These are phyloP conservation scores for Pseudomugil tenellus DNA, from an alignment of 2,797 vertebrate genomes.

Conservation along the genomic window DNA sequence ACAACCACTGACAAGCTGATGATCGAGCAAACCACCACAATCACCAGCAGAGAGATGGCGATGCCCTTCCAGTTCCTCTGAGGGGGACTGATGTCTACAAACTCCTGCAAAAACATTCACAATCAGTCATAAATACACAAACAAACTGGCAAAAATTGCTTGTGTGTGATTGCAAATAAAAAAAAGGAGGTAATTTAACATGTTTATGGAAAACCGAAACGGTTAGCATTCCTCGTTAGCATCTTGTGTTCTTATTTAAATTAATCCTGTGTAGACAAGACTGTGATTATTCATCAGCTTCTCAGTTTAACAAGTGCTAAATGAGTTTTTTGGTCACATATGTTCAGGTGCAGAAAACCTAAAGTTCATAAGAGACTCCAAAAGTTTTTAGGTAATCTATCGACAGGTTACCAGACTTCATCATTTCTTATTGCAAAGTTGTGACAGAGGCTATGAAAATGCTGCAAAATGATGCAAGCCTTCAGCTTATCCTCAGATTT, in stretches of 20 bases:
- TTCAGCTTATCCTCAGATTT: conserved; percentile 1
- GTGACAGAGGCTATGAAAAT: background rate
- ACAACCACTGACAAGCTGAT: conserved; percentile 94
- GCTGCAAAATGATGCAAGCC: conserved; percentile 29
- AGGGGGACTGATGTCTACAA: conserved; percentile 86
- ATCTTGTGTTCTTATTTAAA: background rate
- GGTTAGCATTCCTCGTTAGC: background rate
- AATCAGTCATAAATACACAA: conserved; percentile 15
- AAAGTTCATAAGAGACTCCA: background rate
- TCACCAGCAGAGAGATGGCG: conserved; percentile 93
- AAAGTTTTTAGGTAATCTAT: background rate
- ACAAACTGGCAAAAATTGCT: background rate
- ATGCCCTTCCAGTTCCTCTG: conserved; percentile 97
- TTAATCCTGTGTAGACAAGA: conserved; percentile 9
- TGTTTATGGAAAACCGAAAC: background rate
- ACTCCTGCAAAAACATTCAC: conserved; percentile 77
- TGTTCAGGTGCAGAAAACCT: background rate
- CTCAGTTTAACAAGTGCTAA: background rate
- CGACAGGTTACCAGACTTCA: conserved; percentile 1
- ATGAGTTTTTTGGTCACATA: conserved; percentile 4
- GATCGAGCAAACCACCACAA: conserved; percentile 92
- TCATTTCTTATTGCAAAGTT: conserved; percentile 29
- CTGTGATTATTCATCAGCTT: conserved; percentile 14
- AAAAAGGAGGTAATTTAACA: background rate
- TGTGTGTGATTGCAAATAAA: background rate